Percentiles rank a stretch among this genome's conserved stretches.
Evolutionary conservation across 2,113 vertebrate genomes (phyloP).

Genomic region (Bos javanicus): DNA sequence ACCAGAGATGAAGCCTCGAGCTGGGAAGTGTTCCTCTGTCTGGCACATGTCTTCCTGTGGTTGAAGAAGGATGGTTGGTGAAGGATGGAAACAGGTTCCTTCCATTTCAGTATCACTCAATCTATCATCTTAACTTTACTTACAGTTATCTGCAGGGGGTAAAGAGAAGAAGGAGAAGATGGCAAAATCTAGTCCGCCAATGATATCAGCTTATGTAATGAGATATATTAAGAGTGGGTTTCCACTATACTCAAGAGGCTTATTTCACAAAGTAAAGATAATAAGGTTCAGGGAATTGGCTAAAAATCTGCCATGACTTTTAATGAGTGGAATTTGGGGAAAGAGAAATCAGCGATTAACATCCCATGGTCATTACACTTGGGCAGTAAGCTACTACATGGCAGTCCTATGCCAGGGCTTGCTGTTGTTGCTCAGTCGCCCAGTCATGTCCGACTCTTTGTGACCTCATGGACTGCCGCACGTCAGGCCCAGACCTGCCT

Average conservation of each 20-base stretch:
- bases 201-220: background rate
- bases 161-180: background rate
- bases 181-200: background rate
- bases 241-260: background rate
- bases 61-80: background rate
- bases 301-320: background rate
- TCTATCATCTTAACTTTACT: background rate
- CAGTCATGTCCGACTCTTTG: background rate
- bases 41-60: background rate
- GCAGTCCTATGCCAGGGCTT: background rate
- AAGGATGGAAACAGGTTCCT: background rate
- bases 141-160: background rate
- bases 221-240: background rate
- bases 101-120: background rate
- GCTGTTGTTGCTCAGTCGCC: background rate
- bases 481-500: background rate
- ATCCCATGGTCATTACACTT: background rate
- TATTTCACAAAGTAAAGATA: slow-evolving; percentile 12
- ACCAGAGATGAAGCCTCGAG: background rate
- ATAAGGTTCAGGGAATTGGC: background rate
- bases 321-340: background rate
- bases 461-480: background rate
- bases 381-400: background rate
- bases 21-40: background rate
- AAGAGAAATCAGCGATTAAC: background rate